Percentiles rank a stretch among this genome's conserved stretches.
Conservation (phyloP, 1,140 invertebrate genomes). For the Ooceraea biroi region DNA sequence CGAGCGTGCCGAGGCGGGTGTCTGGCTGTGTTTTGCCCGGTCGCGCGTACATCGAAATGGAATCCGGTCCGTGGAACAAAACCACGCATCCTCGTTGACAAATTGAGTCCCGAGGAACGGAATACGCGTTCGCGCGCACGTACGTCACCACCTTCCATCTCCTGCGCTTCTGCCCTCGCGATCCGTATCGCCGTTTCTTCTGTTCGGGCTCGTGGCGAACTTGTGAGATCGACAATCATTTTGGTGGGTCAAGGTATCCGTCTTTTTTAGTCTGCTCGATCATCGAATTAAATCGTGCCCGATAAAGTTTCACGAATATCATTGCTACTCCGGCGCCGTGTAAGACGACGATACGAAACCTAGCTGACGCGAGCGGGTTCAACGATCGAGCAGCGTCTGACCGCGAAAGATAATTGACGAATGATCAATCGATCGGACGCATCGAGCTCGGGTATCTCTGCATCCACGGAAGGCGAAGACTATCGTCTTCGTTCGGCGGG, state of each 20-base stretch:
- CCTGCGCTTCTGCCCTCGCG: neutral
- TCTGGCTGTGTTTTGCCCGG: conserved; percentile 75
- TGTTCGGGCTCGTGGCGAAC: neutral
- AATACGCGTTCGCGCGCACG: conserved; percentile 70
- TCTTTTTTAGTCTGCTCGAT: neutral
- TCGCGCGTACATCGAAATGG: conserved; percentile 79
- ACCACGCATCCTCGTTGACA: conserved; percentile 81
- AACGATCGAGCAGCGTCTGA: neutral
- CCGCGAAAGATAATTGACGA: conserved; percentile 20
- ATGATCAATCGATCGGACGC: conserved; percentile 59
- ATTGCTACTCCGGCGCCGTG: neutral
- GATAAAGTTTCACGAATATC: neutral
- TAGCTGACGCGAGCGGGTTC: neutral
- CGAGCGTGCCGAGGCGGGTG: conserved; percentile 74
- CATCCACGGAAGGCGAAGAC: neutral
- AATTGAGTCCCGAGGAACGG: conserved; percentile 78
- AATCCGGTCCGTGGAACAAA: conserved; percentile 82
- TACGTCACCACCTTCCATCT: conserved; percentile 59
- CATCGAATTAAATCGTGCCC: too few relatives aligned
- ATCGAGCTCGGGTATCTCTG: neutral
- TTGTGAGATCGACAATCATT: neutral
- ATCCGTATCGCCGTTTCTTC: conserved; percentile 45
- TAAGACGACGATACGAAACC: neutral
- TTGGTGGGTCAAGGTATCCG: neutral
- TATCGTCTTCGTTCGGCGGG: conserved; percentile 21